These are phyloP conservation scores for Ochropleura leucogaster DNA, from an alignment of 2,888 invertebrate genomes.

Conservation along the genomic window DNA sequence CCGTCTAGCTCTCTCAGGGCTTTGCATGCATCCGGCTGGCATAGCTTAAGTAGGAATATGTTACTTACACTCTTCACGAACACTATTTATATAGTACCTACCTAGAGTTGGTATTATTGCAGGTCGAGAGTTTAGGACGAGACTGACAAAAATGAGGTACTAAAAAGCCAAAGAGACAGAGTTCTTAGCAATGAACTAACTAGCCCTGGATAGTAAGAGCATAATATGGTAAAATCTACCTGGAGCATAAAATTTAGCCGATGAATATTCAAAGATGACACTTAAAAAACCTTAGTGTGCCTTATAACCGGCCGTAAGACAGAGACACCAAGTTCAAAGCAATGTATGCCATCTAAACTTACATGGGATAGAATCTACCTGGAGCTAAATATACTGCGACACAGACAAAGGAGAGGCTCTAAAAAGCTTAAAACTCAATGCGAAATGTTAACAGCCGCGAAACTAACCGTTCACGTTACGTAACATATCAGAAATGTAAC, in stretches of 20 bases:
- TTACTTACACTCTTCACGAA: too few relatives aligned
- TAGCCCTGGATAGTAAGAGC: neutral
- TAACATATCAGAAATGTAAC: constrained; percentile 40
- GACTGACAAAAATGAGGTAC: neutral
- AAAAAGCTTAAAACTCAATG: neutral
- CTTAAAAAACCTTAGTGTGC: neutral
- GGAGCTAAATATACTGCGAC: neutral
- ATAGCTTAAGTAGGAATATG: too few relatives aligned
- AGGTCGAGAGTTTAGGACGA: neutral
- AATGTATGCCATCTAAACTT: neutral
- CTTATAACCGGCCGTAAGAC: neutral
- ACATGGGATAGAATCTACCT: neutral
- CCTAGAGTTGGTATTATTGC: neutral
- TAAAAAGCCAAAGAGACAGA: neutral
- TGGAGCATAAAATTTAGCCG: neutral
- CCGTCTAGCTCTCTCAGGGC: too few relatives aligned
- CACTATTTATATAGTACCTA: neutral
- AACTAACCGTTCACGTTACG: constrained; percentile 24
- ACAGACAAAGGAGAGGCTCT: neutral
- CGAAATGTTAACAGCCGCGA: neutral
- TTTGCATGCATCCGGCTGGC: too few relatives aligned
- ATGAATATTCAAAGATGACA: neutral
- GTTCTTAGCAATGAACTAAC: neutral
- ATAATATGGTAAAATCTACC: neutral
- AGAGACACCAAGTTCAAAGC: neutral